Evolutionary conservation across 2,888 invertebrate species (phyloP).

Genomic region (Mythimna albipuncta): DNA sequence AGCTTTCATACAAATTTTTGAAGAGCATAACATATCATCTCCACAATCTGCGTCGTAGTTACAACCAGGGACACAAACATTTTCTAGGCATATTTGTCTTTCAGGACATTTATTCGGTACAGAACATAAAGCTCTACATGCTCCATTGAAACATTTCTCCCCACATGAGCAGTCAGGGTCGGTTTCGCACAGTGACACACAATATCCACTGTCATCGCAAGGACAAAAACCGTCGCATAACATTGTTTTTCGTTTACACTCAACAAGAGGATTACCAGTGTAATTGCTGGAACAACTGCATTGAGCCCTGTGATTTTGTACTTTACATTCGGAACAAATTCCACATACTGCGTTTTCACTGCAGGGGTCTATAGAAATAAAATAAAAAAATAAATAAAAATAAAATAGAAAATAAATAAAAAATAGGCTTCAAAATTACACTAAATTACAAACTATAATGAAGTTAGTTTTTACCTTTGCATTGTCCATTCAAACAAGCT

Average conservation of each 20-base stretch:
- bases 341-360: slow-evolving; percentile 94
- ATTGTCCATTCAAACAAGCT: slow-evolving; percentile 95
- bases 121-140: slow-evolving; percentile 94
- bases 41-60: slow-evolving; percentile 95
- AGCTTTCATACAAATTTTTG: slow-evolving; percentile 92
- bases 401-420: slow-evolving; percentile 56
- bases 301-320: slow-evolving; percentile 95
- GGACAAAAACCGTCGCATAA: slow-evolving; percentile 95
- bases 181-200: slow-evolving; percentile 92
- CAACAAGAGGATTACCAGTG: slow-evolving; percentile 95
- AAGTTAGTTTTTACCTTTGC: slow-evolving; percentile 90
- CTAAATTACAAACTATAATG: slow-evolving; percentile 9
- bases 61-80: slow-evolving; percentile 95
- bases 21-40: slow-evolving; percentile 93
- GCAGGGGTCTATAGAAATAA: slow-evolving; percentile 93
- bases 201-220: slow-evolving; percentile 95
- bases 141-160: slow-evolving; percentile 93
- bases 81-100: slow-evolving; percentile 94
- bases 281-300: slow-evolving; percentile 96
- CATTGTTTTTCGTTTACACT: slow-evolving; percentile 93
- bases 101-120: slow-evolving; percentile 93
- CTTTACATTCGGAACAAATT: slow-evolving; percentile 95
- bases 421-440: not conserved
- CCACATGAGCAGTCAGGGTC: slow-evolving; percentile 95
- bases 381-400: slow-evolving; percentile 57